Conservation (phyloP, 2,888 invertebrate species). For the Lumbricus terrestris region DNA sequence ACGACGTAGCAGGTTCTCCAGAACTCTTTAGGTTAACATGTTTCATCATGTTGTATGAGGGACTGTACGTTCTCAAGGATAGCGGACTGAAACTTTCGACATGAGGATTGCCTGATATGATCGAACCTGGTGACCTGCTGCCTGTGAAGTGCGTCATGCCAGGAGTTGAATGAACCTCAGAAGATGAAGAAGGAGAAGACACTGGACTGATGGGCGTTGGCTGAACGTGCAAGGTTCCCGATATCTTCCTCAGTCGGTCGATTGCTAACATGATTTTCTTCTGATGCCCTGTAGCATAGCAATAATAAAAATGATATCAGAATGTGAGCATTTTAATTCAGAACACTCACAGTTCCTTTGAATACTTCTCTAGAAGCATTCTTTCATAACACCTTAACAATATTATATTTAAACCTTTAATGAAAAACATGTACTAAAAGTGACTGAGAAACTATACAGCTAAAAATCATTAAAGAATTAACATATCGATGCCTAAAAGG, state of each 20-base stretch:
- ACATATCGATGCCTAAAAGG: too few relatives aligned
- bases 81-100: neutral
- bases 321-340: neutral
- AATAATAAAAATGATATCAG: neutral
- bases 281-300: conserved; percentile 78
- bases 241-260: conserved; percentile 85
- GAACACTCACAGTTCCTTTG: neutral
- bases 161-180: neutral
- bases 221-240: neutral
- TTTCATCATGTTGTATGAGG: neutral
- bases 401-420: too few relatives aligned
- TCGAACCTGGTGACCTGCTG: neutral
- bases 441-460: too few relatives aligned
- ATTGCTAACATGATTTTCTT: conserved; percentile 96
- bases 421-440: too few relatives aligned
- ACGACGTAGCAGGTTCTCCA: neutral
- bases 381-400: too few relatives aligned
- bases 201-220: neutral
- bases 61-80: neutral
- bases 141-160: neutral
- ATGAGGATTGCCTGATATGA: neutral
- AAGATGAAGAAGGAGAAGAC: neutral
- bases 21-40: neutral
- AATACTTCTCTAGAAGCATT: neutral
- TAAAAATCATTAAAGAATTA: too few relatives aligned